Evolutionary conservation across 2,888 invertebrate species (phyloP).

Genomic region (Xanthorhoe spadicearia): DNA sequence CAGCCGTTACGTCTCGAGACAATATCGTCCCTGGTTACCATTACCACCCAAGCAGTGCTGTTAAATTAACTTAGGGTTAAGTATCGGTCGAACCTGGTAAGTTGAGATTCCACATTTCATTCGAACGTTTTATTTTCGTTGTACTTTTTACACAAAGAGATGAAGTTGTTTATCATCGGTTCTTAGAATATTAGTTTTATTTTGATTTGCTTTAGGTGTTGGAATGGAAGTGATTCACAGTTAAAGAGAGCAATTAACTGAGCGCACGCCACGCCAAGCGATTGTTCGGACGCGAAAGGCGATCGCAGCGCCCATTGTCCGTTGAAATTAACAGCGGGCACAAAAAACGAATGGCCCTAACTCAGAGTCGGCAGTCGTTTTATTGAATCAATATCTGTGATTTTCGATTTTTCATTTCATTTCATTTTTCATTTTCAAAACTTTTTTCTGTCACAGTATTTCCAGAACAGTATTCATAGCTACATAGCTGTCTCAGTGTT

Average conservation of each 20-base stretch:
- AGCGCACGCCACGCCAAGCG: slow-evolving; percentile 61
- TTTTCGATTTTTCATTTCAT: too few relatives aligned
- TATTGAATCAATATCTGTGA: slow-evolving; percentile 38
- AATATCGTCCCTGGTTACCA: slow-evolving; percentile 76
- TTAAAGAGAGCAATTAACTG: slow-evolving; percentile 74
- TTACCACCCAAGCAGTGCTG: slow-evolving; percentile 75
- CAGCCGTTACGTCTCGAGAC: slow-evolving; percentile 76
- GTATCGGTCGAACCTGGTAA: slow-evolving; percentile 61
- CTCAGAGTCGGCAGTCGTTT: slow-evolving; percentile 40
- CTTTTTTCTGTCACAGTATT: not conserved
- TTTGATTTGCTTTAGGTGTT: slow-evolving; percentile 47
- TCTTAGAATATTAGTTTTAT: slow-evolving; percentile 49
- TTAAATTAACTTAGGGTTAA: slow-evolving; percentile 77
- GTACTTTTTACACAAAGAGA: slow-evolving; percentile 30
- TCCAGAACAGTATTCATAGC: not conserved
- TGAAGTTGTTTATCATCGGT: slow-evolving; percentile 47
- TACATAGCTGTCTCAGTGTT: slow-evolving; percentile 6
- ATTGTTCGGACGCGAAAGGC: slow-evolving; percentile 68
- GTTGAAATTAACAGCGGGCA: slow-evolving; percentile 68
- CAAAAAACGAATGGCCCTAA: slow-evolving; percentile 62
- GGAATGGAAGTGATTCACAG: slow-evolving; percentile 65
- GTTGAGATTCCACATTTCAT: slow-evolving; percentile 47
- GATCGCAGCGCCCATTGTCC: slow-evolving; percentile 70
- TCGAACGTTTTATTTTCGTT: slow-evolving; percentile 34
- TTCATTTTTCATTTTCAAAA: not conserved